Base-by-base conservation (phyloP, 2,888 invertebrate species). In the Enchytraeus crypticus region DNA sequence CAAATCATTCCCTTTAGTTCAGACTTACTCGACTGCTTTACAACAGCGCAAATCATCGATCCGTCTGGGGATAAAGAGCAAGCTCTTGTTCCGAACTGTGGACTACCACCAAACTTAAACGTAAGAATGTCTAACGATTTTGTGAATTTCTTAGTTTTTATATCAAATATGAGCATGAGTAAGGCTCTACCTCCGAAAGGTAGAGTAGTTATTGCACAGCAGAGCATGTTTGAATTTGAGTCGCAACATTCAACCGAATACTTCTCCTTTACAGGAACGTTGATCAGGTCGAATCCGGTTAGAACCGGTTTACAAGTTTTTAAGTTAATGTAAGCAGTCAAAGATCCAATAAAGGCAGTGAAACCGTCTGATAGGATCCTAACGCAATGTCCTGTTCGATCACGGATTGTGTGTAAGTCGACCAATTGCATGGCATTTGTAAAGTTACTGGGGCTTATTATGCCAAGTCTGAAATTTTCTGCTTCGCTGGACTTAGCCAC, bases 31-130 rank as follows among this genome's bases (percentile, higher is more conserved):
- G 59, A 62, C 53, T 69, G 64, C 51, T 68, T 68, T 27, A 66
- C 61, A 51, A 64, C 64, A 2, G 65, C 62, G 27, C 60, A 57
- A 8, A 68, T 33, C 38, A 57, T 33, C 2, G 51, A 46, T 8
- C 61, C 59, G 29, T 68, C 61, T n/a, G 49, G 21, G 2, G 65
- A 62, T 38, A 68, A 27, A 11, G 62, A 57, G 30, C 63, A 63
- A 8, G 53, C 32, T 27, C 53, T 61, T 43, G 66, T 60, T 23
- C 68, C 65, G 54, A 68, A 68, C 57, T 68, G 65, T 14, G 68
- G 51, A 46, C 65, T 68, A 5, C 68, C 68, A 5, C 68, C 68
- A 51, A 66, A 68, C n/a, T 67, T 53, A 59, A 68, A 68, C 21
- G 54, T 53, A 23, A 68, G 58, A 21, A 68, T 64, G 47, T 68